phyloP scores from a whole-genome alignment of 1,140 invertebrate genomes.

The Anadara kagoshimensis region DNA sequence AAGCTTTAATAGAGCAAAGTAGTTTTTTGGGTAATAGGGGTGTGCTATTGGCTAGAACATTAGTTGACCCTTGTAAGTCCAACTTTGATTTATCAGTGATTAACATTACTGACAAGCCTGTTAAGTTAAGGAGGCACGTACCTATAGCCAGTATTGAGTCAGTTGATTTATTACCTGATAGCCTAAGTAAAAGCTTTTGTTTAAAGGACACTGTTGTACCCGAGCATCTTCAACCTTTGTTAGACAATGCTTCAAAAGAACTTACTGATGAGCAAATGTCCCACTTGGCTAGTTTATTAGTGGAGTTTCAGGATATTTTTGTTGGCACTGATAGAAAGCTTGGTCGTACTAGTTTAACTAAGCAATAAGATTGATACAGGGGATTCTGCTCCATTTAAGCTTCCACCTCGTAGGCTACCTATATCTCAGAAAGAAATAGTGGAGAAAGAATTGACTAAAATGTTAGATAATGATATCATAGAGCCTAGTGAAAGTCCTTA shows the following conservation, averaged over 20 bases:
- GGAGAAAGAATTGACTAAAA: slow-evolving; percentile 19
- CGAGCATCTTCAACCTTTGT: slow-evolving; percentile 14
- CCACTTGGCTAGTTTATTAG: not conserved
- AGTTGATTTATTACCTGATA: not conserved
- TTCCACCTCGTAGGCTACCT: slow-evolving; percentile 16
- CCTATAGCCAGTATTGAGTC: slow-evolving; percentile 12
- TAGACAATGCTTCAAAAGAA: slow-evolving; percentile 19
- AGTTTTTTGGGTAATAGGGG: slow-evolving; percentile 4
- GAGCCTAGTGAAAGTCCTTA: slow-evolving; percentile 24
- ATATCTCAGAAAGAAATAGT: slow-evolving; percentile 6
- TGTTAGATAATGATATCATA: slow-evolving; percentile 24
- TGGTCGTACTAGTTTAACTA: slow-evolving; percentile 23
- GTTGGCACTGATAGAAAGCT: slow-evolving; percentile 27
- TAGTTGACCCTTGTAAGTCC: slow-evolving; percentile 5
- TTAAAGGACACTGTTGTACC: slow-evolving; percentile 3
- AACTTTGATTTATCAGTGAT: slow-evolving; percentile 23
- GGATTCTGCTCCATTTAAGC: slow-evolving; percentile 17
- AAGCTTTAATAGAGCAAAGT: slow-evolving; percentile 21
- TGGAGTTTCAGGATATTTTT: slow-evolving; percentile 44
- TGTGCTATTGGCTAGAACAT: slow-evolving; percentile 25
- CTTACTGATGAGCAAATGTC: slow-evolving; percentile 17
- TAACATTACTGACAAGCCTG: slow-evolving; percentile 15
- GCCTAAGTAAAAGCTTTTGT: not conserved
- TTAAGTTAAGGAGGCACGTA: slow-evolving; percentile 13
- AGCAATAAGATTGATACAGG: slow-evolving; percentile 25